Evolutionary conservation across 2,797 vertebrate genomes (phyloP).

Genomic region (Phylloscopus collybita): DNA sequence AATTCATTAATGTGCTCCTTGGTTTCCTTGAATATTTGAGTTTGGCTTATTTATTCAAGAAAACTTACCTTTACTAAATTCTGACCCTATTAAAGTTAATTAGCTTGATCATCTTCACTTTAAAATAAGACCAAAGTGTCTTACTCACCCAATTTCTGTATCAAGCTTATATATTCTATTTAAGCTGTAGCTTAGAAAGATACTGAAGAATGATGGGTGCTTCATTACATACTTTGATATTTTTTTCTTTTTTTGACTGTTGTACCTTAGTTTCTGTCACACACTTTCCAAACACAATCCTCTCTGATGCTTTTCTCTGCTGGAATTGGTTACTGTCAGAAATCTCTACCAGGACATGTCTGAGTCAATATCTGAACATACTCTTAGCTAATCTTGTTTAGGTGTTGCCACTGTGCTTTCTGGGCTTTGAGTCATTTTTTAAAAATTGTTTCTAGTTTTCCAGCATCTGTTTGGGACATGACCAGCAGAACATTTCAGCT

Average conservation of each 20-base stretch:
- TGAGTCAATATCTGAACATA: neutral
- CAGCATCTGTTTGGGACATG: slow-evolving; percentile 4
- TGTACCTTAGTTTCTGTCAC: neutral
- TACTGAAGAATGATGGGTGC: neutral
- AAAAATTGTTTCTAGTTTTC: neutral
- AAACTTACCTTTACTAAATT: neutral
- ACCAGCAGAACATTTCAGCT: neutral
- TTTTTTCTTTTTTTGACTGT: neutral
- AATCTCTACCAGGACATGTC: neutral
- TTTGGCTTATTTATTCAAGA: neutral
- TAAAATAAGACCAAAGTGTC: neutral
- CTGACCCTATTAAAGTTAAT: neutral
- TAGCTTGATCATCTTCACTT: neutral
- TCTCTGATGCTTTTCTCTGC: neutral
- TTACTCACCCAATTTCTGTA: neutral
- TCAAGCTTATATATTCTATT: neutral
- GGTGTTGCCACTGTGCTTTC: neutral
- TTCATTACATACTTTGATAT: neutral
- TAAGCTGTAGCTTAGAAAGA: neutral
- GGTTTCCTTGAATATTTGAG: neutral
- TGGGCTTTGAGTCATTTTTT: neutral
- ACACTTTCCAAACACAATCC: neutral
- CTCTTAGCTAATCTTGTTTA: slow-evolving; percentile 11
- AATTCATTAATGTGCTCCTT: neutral
- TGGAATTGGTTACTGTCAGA: neutral